Base-by-base conservation (phyloP, 2,113 vertebrate species). In the Coryphaenoides rupestris region DNA sequence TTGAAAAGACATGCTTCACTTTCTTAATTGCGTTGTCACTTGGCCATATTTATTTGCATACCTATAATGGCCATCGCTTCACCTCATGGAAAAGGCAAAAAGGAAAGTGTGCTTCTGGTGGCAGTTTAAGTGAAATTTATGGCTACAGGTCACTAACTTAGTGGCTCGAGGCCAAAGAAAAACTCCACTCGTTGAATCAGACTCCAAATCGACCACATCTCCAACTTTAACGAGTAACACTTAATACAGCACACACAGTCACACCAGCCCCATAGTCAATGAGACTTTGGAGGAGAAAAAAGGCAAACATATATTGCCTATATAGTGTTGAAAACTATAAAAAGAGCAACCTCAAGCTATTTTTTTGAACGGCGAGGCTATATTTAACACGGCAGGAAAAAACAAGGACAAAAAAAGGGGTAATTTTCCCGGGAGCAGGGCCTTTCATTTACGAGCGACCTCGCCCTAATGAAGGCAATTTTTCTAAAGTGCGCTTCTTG, bases 21-120 rank as follows among this genome's bases (percentile, higher is more conserved):
- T 56, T 59, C 21, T 58, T 66, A 60, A 69, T 60, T 68, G 60
- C 58, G 50, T 67, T 28, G 28, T 58, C 63, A 62, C 69, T 40
- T 62, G 26, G 19, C 13, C 0, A 40, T 59, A 4, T 74, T 57
- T 76, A 73, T 81, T 75, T 83, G 68, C 73, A 75, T 73, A 59
- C 71, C 70, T 69, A 60, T 56, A 62, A 73, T 62, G 60, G 53
- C 12, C n/a, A 22, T 73, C 58, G 63, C 17, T 14, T 1, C 28
- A 19, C 12, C 0, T 26, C 61, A 67, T 58, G 64, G 59, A 60
- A 14, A 47, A 14, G 40, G 26, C 1, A 12, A 13, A 28, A 40
- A 46, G 19, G 3, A 28, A 52, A 46, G 28, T 40, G 56, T 50
- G 47, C 70, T 66, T 50, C 63, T 72, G 23, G 55, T 46, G 55